Evolutionary conservation across 2,113 vertebrate genomes (phyloP).

Genomic region (Oophaga pumilio): DNA sequence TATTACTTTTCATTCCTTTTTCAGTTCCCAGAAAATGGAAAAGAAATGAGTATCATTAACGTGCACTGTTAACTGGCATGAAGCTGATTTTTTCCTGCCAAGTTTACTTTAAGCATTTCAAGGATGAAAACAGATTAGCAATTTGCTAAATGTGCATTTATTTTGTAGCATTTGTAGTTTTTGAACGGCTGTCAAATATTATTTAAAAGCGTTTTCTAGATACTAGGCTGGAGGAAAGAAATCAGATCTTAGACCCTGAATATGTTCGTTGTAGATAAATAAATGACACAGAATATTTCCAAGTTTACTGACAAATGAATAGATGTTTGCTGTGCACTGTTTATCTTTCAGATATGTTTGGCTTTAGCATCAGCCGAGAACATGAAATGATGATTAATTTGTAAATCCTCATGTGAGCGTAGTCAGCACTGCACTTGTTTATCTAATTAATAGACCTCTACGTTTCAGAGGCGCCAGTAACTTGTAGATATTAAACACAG

Average conservation of each 20-base stretch:
- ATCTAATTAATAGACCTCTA: conserved; percentile 29
- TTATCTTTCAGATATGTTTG: conserved; percentile 46
- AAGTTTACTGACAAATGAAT: conserved; percentile 32
- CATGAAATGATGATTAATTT: conserved; percentile 48
- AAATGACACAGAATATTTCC: conserved; percentile 7
- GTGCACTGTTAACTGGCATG: conserved; percentile 54
- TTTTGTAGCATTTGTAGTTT: conserved; percentile 45
- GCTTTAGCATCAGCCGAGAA: conserved; percentile 43
- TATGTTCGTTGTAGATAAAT: conserved; percentile 31
- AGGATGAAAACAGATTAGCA: conserved; percentile 25
- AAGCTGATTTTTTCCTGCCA: conserved; percentile 46
- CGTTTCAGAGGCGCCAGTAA: not conserved
- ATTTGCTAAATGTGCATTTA: conserved; percentile 53
- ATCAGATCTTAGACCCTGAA: conserved; percentile 23
- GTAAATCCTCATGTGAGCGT: conserved; percentile 23
- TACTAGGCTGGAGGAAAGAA: conserved; percentile 23
- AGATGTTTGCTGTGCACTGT: conserved; percentile 34
- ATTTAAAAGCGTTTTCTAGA: conserved; percentile 42
- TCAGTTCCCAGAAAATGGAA: conserved; percentile 39
- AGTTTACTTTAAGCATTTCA: conserved; percentile 55
- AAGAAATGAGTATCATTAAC: conserved; percentile 48
- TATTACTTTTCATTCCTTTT: conserved; percentile 24
- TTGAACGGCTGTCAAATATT: conserved; percentile 33
- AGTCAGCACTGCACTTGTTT: conserved; percentile 32
- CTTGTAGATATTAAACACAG: conserved; percentile 11